Evolutionary conservation across 92 coral and sea anemone species (phyloP).

Genomic region (Phymanthus crucifer): DNA sequence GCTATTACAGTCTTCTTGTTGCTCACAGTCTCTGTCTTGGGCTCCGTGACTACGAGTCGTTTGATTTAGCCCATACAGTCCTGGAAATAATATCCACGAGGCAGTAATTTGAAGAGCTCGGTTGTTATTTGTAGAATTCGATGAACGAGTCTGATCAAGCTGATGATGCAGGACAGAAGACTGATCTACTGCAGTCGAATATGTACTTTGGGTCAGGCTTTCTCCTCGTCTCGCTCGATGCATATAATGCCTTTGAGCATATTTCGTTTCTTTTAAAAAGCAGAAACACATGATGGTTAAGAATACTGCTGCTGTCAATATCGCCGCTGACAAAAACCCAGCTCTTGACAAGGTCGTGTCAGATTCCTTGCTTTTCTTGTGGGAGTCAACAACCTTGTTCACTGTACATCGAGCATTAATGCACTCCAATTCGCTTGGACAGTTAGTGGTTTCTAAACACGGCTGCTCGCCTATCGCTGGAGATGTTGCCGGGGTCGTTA

Average conservation of each 20-base stretch:
- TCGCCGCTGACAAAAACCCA: constrained; percentile 73
- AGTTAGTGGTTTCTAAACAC: constrained; percentile 11
- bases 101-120: constrained; percentile 5
- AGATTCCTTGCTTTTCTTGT: background rate
- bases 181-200: background rate
- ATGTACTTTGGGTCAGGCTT: constrained; percentile 4
- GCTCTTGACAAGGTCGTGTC: constrained; percentile 48
- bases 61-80: constrained; percentile 18
- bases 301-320: constrained; percentile 65
- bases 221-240: constrained; percentile 24
- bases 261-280: constrained; percentile 58
- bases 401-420: constrained; percentile 36
- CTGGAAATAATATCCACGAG: constrained; percentile 35
- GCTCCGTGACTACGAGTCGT: constrained; percentile 6
- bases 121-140: background rate
- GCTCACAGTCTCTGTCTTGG: constrained; percentile 22
- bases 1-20: constrained; percentile 26
- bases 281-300: constrained; percentile 63
- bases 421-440: constrained; percentile 41
- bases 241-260: constrained; percentile 38
- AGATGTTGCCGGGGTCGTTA: constrained; percentile 4
- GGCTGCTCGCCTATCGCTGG: background rate
- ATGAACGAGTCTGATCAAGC: background rate
- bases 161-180: background rate
- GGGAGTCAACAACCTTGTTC: constrained; percentile 6